Percentiles rank a stretch among this genome's conserved stretches.
phyloP scores from a whole-genome alignment of 2,113 vertebrate genomes.

The Calidris pygmaea region DNA sequence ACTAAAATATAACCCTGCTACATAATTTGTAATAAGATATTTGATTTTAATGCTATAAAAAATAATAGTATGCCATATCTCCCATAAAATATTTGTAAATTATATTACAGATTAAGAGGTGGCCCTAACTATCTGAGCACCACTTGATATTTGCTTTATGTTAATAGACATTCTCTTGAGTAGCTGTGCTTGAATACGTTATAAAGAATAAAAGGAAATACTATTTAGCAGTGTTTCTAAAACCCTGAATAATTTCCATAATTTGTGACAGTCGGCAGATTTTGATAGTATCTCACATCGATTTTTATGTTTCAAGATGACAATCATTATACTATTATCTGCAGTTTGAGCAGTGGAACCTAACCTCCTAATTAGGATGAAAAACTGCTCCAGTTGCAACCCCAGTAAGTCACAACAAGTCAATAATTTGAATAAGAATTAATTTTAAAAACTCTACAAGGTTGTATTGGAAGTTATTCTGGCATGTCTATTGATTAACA shows the following conservation, averaged over 20 bases:
- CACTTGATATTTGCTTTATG: constrained; percentile 49
- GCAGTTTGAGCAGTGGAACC: constrained; percentile 72
- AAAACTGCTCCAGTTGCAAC: constrained; percentile 72
- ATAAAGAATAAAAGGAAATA: constrained; percentile 18
- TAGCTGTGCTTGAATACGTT: constrained; percentile 16
- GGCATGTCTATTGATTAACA: constrained; percentile 93
- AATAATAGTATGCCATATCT: background rate
- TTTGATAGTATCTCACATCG: constrained; percentile 69
- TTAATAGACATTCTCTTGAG: constrained; percentile 35
- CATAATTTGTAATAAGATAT: background rate
- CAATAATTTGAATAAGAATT: constrained; percentile 92
- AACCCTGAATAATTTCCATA: constrained; percentile 72
- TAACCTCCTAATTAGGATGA: constrained; percentile 83
- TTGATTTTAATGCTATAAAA: background rate
- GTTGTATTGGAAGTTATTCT: constrained; percentile 88
- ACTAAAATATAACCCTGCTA: background rate
- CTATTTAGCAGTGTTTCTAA: constrained; percentile 55
- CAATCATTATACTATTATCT: constrained; percentile 82
- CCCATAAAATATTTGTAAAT: constrained; percentile 37
- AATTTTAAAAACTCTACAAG: constrained; percentile 87
- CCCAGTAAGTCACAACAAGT: constrained; percentile 80
- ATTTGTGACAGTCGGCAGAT: constrained; percentile 72
- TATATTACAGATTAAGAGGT: background rate
- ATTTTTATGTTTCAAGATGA: constrained; percentile 77
- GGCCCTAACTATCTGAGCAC: constrained; percentile 31